Conservation (phyloP, 2,113 vertebrate genomes). For the Petrocephalus microphthalmus region DNA sequence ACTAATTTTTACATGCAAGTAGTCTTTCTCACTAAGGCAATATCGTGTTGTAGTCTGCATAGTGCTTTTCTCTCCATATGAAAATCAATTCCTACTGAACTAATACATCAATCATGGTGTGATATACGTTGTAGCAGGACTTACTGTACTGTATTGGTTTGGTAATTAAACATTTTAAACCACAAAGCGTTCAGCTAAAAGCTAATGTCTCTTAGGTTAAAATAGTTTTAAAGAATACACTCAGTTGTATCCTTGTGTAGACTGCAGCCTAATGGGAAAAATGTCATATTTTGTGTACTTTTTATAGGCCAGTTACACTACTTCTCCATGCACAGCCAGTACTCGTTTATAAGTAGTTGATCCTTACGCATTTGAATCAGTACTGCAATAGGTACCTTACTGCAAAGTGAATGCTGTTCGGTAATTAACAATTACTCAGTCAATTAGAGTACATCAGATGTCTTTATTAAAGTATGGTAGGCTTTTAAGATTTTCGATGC, state of each 20-base stretch:
- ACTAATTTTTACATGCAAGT: too few relatives aligned
- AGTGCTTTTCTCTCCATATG: neutral
- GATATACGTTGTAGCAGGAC: neutral
- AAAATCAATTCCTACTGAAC: neutral
- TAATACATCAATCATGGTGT: neutral
- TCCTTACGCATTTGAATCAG: neutral
- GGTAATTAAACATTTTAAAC: too few relatives aligned
- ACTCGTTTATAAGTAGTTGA: neutral
- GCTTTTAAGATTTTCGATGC: neutral
- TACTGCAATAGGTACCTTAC: neutral
- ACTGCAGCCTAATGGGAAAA: slow-evolving; percentile 49
- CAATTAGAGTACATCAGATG: slow-evolving; percentile 33
- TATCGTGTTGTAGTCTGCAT: neutral
- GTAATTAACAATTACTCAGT: slow-evolving; percentile 41
- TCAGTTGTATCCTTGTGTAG: slow-evolving; percentile 30
- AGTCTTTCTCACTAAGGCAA: too few relatives aligned
- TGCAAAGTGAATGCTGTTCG: slow-evolving; percentile 39
- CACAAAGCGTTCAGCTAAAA: neutral
- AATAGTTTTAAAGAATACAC: slow-evolving; percentile 7
- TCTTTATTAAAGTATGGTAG: neutral
- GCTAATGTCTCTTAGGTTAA: neutral
- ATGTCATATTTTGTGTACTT: neutral
- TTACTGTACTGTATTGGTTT: neutral
- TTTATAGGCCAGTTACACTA: neutral
- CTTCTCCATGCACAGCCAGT: neutral